Conservation (phyloP, 2,113 vertebrate genomes). For the Trachemys scripta region DNA sequence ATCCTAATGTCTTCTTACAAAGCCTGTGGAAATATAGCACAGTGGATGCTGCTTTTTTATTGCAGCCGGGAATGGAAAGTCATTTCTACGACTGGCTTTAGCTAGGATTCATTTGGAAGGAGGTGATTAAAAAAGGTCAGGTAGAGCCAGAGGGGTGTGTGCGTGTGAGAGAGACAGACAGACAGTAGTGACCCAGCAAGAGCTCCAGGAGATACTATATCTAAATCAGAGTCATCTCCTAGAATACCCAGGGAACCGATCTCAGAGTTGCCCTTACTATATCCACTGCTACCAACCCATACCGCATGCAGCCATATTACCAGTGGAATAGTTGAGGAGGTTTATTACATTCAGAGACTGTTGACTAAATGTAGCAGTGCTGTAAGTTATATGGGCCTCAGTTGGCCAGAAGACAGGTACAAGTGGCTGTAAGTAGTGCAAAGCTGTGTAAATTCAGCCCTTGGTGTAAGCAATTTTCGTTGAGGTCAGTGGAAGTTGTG, state of each 20-base stretch:
- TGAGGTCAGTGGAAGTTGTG: not conserved
- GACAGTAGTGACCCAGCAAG: not conserved
- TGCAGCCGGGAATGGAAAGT: not conserved
- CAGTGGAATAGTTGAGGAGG: not conserved
- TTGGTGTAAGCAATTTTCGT: accelerated
- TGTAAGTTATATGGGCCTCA: not conserved
- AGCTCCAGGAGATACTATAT: not conserved
- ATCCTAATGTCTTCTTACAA: not conserved
- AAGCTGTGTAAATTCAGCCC: not conserved
- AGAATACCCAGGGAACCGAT: not conserved
- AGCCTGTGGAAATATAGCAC: not conserved
- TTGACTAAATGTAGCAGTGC: not conserved
- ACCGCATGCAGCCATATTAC: accelerated
- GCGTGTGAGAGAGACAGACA: not conserved
- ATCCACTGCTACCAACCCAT: accelerated
- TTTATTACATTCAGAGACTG: not conserved
- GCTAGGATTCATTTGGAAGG: not conserved
- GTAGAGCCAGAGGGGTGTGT: not conserved
- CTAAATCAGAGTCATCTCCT: not conserved
- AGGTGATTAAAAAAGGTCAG: not conserved
- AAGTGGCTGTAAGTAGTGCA: not conserved
- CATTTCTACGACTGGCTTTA: not conserved
- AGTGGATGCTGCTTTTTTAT: not conserved
- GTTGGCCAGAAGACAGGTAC: accelerated
- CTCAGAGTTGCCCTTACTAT: accelerated